These are phyloP conservation scores for Mycetomoellerius zeteki DNA, from an alignment of 1,140 invertebrate species.

Conservation along the genomic window DNA sequence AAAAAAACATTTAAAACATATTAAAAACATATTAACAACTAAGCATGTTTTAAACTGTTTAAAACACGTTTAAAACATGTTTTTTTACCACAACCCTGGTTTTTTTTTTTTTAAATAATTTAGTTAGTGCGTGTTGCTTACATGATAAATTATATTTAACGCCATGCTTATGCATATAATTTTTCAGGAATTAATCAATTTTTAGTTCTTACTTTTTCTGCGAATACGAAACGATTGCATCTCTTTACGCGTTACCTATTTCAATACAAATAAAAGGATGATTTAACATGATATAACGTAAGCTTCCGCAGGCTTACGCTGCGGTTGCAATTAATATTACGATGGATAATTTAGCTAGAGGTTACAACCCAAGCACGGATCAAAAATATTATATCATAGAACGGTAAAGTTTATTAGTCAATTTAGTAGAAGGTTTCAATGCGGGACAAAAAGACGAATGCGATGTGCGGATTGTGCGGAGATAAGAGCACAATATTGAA, in stretches of 20 bases:
- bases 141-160: not conserved
- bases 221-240: constrained; percentile 5
- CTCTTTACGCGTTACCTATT: not conserved
- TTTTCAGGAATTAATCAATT: constrained; percentile 9
- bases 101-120: not conserved
- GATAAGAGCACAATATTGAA: constrained; percentile 56
- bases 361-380: constrained; percentile 12
- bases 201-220: not conserved
- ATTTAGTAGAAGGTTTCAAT: constrained; percentile 5
- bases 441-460: not conserved
- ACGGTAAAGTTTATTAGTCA: constrained; percentile 47
- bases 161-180: not conserved
- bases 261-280: not conserved
- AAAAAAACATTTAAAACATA: too few relatives aligned
- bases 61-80: too few relatives aligned
- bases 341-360: constrained; percentile 39
- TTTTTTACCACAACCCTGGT: too few relatives aligned
- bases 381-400: constrained; percentile 49
- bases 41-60: too few relatives aligned
- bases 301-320: not conserved
- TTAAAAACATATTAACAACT: too few relatives aligned
- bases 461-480: not conserved
- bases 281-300: not conserved
- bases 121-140: not conserved
- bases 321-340: constrained; percentile 18